A percentile compares a stretch with the other conserved stretches of the same genome.
Evolutionary conservation across 2,113 vertebrate genomes (phyloP).

Genomic region (Corythaixoides concolor): DNA sequence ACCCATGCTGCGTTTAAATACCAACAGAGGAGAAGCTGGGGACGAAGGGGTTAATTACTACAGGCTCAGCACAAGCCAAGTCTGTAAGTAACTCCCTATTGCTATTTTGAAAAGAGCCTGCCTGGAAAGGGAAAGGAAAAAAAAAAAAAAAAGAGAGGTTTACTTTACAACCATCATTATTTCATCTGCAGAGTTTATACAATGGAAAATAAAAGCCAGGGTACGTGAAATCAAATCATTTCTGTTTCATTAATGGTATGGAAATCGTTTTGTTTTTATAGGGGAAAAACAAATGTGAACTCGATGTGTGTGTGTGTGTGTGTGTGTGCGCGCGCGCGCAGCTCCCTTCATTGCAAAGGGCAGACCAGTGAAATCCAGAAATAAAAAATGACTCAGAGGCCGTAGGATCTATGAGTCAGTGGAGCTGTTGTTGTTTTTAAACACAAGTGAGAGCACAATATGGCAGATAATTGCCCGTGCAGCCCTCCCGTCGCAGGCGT

Average conservation of each 20-base stretch:
- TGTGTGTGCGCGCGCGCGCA: background rate
- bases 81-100: slow-evolving; percentile 59
- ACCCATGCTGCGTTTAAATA: background rate
- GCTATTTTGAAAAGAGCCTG: slow-evolving; percentile 53
- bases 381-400: slow-evolving; percentile 70
- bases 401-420: slow-evolving; percentile 67
- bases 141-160: background rate
- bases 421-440: slow-evolving; percentile 62
- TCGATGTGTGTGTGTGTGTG: background rate
- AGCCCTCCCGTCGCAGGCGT: rapidly evolving
- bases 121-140: slow-evolving; percentile 32
- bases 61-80: slow-evolving; percentile 31
- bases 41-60: slow-evolving; percentile 51
- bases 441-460: background rate
- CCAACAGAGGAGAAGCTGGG: background rate
- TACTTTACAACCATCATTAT: slow-evolving; percentile 53
- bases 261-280: slow-evolving; percentile 61
- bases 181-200: slow-evolving; percentile 56
- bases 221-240: background rate
- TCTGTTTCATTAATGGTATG: slow-evolving; percentile 60
- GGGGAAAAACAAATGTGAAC: slow-evolving; percentile 59
- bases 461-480: slow-evolving; percentile 23
- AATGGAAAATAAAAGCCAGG: slow-evolving; percentile 62
- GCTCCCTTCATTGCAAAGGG: slow-evolving; percentile 51
- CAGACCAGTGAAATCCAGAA: slow-evolving; percentile 64